phyloP scores from a whole-genome alignment of 2,113 vertebrate species.

The Ctenomys sociabilis region DNA sequence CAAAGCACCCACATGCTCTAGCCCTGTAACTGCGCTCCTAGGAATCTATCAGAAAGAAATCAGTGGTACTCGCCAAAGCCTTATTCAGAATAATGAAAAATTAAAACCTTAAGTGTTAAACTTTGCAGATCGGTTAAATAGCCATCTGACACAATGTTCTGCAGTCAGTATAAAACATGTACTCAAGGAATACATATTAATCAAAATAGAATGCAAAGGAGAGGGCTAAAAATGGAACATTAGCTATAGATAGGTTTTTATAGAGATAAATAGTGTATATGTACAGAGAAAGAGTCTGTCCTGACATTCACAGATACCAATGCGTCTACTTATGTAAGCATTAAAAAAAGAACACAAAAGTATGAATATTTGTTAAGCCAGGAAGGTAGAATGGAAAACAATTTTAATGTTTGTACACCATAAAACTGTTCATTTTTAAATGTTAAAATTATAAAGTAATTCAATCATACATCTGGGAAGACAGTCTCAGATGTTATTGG shows the following conservation, averaged over 20 bases:
- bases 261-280: not conserved
- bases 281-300: not conserved
- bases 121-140: slow-evolving; percentile 38
- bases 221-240: not conserved
- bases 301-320: not conserved
- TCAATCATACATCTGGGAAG: not conserved
- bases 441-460: slow-evolving; percentile 18
- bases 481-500: not conserved
- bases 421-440: slow-evolving; percentile 20
- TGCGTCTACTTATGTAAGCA: not conserved
- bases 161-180: slow-evolving; percentile 33
- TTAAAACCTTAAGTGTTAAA: slow-evolving; percentile 47
- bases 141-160: not conserved
- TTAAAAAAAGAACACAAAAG: not conserved
- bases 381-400: slow-evolving; percentile 21
- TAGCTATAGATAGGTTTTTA: not conserved
- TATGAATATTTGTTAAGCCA: not conserved
- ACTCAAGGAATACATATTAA: slow-evolving; percentile 11
- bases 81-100: slow-evolving; percentile 53
- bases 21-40: slow-evolving; percentile 28
- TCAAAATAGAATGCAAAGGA: slow-evolving; percentile 27
- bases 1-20: slow-evolving; percentile 6
- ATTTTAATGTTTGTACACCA: slow-evolving; percentile 30
- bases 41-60: slow-evolving; percentile 43
- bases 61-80: slow-evolving; percentile 4